Evolutionary conservation across 2,113 vertebrate species (phyloP).

Genomic region (Tetrao urogallus): DNA sequence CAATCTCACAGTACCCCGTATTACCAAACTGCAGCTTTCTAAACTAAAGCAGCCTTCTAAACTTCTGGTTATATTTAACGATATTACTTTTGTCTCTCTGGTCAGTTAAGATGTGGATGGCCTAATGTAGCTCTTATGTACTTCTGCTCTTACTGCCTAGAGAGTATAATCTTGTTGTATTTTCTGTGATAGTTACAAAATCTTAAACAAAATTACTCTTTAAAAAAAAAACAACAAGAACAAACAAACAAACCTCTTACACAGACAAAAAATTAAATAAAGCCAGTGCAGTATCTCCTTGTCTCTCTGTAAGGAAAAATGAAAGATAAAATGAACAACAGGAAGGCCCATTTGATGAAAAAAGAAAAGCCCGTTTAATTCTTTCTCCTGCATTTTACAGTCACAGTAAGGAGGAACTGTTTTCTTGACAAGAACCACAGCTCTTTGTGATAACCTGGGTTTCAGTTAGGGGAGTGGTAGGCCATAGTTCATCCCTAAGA

Average conservation of each 20-base stretch:
- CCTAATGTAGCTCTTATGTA: not conserved
- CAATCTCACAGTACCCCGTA: not conserved
- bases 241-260: not conserved
- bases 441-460: not conserved
- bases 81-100: not conserved
- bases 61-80: constrained; percentile 19
- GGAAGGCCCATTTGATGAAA: not conserved
- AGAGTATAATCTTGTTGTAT: not conserved
- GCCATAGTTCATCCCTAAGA: constrained; percentile 24
- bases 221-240: not conserved
- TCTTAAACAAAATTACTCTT: not conserved
- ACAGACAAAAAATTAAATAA: not conserved
- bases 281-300: not conserved
- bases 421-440: not conserved
- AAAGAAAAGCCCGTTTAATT: not conserved
- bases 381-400: not conserved
- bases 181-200: not conserved
- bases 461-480: constrained; percentile 47
- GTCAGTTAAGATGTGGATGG: not conserved
- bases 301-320: not conserved
- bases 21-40: not conserved
- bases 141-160: not conserved
- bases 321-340: not conserved
- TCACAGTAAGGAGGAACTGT: not conserved
- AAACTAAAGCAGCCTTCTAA: not conserved